phyloP scores from a whole-genome alignment of 2,113 vertebrate species.

The Trogon surrucura region DNA sequence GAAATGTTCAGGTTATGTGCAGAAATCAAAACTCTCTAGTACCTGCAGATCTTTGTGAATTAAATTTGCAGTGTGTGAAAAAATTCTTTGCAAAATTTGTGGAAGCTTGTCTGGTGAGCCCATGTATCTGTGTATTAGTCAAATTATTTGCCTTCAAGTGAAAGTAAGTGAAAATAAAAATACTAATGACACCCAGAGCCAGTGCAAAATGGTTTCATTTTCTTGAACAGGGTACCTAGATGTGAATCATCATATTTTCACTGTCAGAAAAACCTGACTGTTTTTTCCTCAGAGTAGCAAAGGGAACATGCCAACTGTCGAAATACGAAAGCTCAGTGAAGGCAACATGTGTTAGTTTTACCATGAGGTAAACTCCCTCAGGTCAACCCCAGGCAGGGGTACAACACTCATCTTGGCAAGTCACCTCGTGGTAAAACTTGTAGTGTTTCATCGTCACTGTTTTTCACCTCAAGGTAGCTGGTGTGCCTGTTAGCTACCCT shows the following conservation, averaged over 20 bases:
- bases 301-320: neutral
- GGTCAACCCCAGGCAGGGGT: neutral
- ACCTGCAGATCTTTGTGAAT: neutral
- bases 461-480: neutral
- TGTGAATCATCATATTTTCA: conserved; percentile 23
- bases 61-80: neutral
- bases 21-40: neutral
- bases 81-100: neutral
- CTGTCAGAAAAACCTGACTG: neutral
- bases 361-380: conserved; percentile 4
- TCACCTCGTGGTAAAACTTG: neutral
- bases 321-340: neutral
- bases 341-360: neutral
- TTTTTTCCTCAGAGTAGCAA: conserved; percentile 24
- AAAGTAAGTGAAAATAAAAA: conserved; percentile 14
- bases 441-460: neutral
- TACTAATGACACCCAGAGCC: neutral
- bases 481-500: neutral
- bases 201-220: conserved; percentile 36
- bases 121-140: neutral
- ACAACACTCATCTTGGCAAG: neutral
- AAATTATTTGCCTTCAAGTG: neutral
- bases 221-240: neutral
- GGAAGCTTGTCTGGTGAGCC: neutral
- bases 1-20: neutral